A percentile compares a stretch with the other conserved stretches of the same genome.
phyloP scores from a whole-genome alignment of 2,888 invertebrate genomes.

The Mycalesis mineus region DNA sequence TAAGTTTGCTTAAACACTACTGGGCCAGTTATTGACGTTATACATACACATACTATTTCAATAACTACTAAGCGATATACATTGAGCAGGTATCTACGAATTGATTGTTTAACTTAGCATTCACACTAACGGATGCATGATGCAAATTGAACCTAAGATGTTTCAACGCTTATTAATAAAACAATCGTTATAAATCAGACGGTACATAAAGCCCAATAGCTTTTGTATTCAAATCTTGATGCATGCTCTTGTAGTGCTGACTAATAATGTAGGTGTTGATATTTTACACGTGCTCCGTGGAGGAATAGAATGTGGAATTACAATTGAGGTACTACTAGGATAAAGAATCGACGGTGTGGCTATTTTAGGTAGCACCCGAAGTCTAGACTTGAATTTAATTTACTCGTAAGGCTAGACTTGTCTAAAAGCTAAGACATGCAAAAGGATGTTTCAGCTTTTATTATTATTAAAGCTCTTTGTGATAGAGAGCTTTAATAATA shows the following conservation, averaged over 20 bases:
- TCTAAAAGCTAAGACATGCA: no score
- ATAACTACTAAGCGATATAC: no score
- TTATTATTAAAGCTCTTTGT: neutral
- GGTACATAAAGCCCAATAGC: slow-evolving; percentile 12
- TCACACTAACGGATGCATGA: neutral
- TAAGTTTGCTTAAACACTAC: no score
- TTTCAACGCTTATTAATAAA: slow-evolving; percentile 20
- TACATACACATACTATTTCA: no score
- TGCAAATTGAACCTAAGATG: neutral
- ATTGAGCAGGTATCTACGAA: no score
- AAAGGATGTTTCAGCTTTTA: no score
- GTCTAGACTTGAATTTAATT: neutral
- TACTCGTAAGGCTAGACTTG: neutral
- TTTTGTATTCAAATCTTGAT: slow-evolving; percentile 28
- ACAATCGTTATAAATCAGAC: slow-evolving; percentile 22
- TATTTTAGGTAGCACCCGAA: neutral
- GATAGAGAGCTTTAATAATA: no score
- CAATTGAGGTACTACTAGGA: neutral
- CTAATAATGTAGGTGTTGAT: slow-evolving; percentile 27
- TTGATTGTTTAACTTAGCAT: no score
- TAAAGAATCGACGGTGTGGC: slow-evolving; percentile 2
- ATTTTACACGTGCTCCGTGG: slow-evolving; percentile 19
- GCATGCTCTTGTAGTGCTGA: slow-evolving; percentile 17
- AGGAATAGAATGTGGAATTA: slow-evolving; percentile 13
- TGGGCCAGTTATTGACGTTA: no score